These are phyloP conservation scores for Salpingus planirostris DNA, from an alignment of 2,888 invertebrate genomes.

Conservation along the genomic window DNA sequence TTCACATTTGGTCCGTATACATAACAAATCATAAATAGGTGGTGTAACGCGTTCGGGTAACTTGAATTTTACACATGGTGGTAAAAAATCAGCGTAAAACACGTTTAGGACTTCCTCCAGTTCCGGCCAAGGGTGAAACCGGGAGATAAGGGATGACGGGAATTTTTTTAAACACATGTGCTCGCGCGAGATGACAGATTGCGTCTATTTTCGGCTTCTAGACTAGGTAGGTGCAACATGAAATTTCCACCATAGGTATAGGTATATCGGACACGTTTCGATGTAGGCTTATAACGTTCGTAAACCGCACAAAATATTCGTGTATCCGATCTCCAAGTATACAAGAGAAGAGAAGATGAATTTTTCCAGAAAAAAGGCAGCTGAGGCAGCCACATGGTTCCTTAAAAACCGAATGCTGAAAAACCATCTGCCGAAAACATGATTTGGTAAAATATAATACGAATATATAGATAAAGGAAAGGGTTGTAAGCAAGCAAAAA, in stretches of 20 bases:
- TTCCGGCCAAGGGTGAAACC: conserved; percentile 9
- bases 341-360: too few relatives aligned
- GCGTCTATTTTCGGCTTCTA: conserved; percentile 7
- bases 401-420: conserved; percentile 32
- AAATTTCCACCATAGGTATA: too few relatives aligned
- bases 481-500: conserved; percentile 36
- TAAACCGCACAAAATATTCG: too few relatives aligned
- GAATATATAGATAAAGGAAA: conserved; percentile 35
- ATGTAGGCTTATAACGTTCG: too few relatives aligned
- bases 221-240: too few relatives aligned
- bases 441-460: conserved; percentile 37
- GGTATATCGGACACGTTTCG: too few relatives aligned
- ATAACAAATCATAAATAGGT: conserved; percentile 25
- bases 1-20: conserved; percentile 16
- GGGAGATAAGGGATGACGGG: conserved; percentile 9
- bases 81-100: conserved; percentile 20
- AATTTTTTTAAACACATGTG: conserved; percentile 16
- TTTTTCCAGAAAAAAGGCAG: conserved; percentile 29
- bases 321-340: too few relatives aligned
- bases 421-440: conserved; percentile 37
- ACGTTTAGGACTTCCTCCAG: conserved; percentile 13
- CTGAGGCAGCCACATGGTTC: conserved; percentile 39
- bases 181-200: conserved; percentile 3
- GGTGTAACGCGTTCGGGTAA: conserved; percentile 5
- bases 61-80: conserved; percentile 19